phyloP scores from a whole-genome alignment of 1,140 invertebrate species.

The Maniola jurtina region DNA sequence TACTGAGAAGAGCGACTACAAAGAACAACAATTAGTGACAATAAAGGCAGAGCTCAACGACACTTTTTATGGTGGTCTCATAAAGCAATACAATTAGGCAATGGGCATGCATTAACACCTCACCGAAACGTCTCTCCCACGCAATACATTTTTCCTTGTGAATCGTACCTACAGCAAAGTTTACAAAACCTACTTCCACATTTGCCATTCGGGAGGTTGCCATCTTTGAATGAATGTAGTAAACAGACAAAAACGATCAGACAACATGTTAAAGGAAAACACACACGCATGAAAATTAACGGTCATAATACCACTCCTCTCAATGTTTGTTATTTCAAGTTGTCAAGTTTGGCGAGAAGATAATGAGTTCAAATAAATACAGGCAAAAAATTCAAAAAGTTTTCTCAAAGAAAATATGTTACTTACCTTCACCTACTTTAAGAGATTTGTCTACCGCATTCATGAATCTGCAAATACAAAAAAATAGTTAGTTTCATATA shows the following conservation, averaged over 20 bases:
- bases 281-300: slow-evolving; percentile 2
- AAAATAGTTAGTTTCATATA: neutral
- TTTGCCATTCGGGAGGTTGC: slow-evolving; percentile 20
- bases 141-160: slow-evolving; percentile 45
- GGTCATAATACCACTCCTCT: neutral
- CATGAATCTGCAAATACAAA: slow-evolving; percentile 61
- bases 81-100: slow-evolving; percentile 75
- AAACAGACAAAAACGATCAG: neutral
- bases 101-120: slow-evolving; percentile 74
- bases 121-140: slow-evolving; percentile 57
- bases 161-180: slow-evolving; percentile 56
- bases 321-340: too few species aligned
- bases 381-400: too few species aligned
- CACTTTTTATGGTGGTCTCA: slow-evolving; percentile 65
- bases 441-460: slow-evolving; percentile 57
- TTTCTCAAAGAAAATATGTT: neutral
- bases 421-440: slow-evolving; percentile 49
- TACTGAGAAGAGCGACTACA: slow-evolving; percentile 39
- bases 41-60: slow-evolving; percentile 53
- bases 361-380: too few species aligned
- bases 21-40: slow-evolving; percentile 63
- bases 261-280: slow-evolving; percentile 4
- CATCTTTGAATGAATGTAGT: slow-evolving; percentile 3
- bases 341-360: too few species aligned
- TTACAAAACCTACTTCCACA: slow-evolving; percentile 42